Base-by-base conservation (phyloP, 1,140 invertebrate species). In the Colletes latitarsis region DNA sequence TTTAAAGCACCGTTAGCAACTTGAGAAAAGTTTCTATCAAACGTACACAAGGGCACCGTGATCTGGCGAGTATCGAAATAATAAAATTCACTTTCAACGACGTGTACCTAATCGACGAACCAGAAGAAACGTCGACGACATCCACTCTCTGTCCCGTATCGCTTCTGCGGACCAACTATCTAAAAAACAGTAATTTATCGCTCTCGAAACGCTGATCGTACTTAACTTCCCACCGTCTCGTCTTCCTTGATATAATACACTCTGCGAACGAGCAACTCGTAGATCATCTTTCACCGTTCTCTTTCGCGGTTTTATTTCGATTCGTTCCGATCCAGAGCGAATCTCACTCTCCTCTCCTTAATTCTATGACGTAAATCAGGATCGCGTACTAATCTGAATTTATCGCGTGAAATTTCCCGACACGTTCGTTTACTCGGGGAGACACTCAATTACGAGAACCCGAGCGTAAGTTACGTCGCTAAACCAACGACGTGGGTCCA, bases 271-370 rank as follows among this genome's bases (percentile, higher is more conserved):
- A 52, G 12, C 55, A 4, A 52, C 67, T 53, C 67, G 46, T 41
- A 71, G 76, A 71, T 77, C 76, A 71, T 77, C 55, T 77, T 77
- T 77, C 76, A 15, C 64, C 67, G 52, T 62, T 53, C 76, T 71
- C 55, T 71, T 71, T 49, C 19, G 67, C 46, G 67, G 57, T 77
- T 76, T 77, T 62, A 70, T 77, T 77, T 52, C 67, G 10, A 71
- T 52, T 62, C 8, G n/a, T 3, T 10, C n/a, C 21, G 46, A 70
- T 52, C 43, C 21, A 49, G 19, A 3, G 15, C 41, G 49, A 17
- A 46, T 66, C 19, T 8, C n/a, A 4, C n/a, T 2, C 6, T 30
- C 41, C 43, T 60, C 21, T 15, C 41, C 17, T n/a, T 69, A 67
- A 76, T 67, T 76, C 49, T 67, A 46, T 49, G 4, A 17, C 14